phyloP scores from a whole-genome alignment of 2,113 vertebrate genomes.

The Nanorana parkeri region DNA sequence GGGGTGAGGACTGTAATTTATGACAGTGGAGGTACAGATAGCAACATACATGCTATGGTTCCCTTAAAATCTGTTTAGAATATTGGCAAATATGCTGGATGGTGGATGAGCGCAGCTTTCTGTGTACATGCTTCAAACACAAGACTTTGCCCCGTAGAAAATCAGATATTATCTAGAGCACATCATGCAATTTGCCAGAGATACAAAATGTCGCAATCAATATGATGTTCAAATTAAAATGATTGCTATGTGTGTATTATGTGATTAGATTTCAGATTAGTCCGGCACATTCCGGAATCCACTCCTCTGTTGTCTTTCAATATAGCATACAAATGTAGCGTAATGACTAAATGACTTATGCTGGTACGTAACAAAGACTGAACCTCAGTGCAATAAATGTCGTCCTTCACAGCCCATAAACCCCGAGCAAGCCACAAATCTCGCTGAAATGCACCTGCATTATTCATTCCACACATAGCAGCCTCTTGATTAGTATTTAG shows the following conservation, averaged over 20 bases:
- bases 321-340: conserved; percentile 18
- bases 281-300: neutral
- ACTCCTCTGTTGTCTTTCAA: conserved; percentile 11
- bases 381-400: conserved; percentile 28
- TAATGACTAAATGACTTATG: conserved; percentile 21
- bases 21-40: too few species aligned
- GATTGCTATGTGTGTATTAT: conserved; percentile 4
- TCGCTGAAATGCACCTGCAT: conserved; percentile 19
- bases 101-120: neutral
- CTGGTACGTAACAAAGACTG: conserved; percentile 5
- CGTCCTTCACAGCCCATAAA: conserved; percentile 43
- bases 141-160: conserved; percentile 26
- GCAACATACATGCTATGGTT: too few species aligned
- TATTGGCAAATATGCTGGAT: neutral
- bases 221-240: conserved; percentile 34
- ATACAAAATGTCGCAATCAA: conserved; percentile 43
- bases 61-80: too few species aligned
- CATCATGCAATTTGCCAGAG: conserved; percentile 16
- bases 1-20: too few species aligned
- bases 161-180: conserved; percentile 24
- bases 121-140: conserved; percentile 15
- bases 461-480: conserved; percentile 40
- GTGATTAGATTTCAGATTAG: conserved; percentile 30
- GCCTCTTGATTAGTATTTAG: conserved; percentile 45
- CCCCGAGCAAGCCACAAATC: neutral